Evolutionary conservation across 2,113 vertebrate genomes (phyloP), one percentile per base, ranked within the genome.

Genomic region (Panurus biarmicus): DNA sequence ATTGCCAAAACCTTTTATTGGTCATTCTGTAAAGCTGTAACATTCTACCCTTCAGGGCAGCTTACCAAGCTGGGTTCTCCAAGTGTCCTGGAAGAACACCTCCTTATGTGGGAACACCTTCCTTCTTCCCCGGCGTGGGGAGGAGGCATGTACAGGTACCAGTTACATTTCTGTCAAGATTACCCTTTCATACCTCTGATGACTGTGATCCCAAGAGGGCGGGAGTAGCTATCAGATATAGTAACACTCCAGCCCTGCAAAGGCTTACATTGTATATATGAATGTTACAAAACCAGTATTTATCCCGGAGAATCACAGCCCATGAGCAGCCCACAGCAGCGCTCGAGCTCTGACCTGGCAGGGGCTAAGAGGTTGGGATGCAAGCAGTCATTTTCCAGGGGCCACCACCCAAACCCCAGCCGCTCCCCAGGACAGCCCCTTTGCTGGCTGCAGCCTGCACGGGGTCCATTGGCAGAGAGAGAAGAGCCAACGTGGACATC

Each of bases 321-420:
- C 0, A 0, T 3, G 14, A 58, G 62, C 23, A 45, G 33, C 15
- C 40, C 23, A 9, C 1, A 2, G 50, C 22, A 62, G 38, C 0
- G 0, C 19, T 28, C n/a, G 3, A n/a, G 12, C 31, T 9, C 48
- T 60, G 50, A 45, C 19, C 65, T 22, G 36, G 26, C 29, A 73
- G 36, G 20, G 14, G 4, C 35, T 33, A 22, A 75, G 47, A 65
- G 17, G 24, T 0, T 61, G 54, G n/a, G 45, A 12, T n/a, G 40
- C 31, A 44, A 75, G 45, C 50, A 48, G 17, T 10, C 6, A 1
- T 57, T 53, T 85, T 57, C n/a, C 50, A 44, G 15, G 7, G 4
- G 4, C 22, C 18, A 14, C 54, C 29, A 38, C 15, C 31, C 0
- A 7, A 73, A 53, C 6, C 28, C 22, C 40, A 76, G 24, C 19